Base-by-base conservation (phyloP, 1,140 invertebrate genomes). In the Drosophila rhopaloa region DNA sequence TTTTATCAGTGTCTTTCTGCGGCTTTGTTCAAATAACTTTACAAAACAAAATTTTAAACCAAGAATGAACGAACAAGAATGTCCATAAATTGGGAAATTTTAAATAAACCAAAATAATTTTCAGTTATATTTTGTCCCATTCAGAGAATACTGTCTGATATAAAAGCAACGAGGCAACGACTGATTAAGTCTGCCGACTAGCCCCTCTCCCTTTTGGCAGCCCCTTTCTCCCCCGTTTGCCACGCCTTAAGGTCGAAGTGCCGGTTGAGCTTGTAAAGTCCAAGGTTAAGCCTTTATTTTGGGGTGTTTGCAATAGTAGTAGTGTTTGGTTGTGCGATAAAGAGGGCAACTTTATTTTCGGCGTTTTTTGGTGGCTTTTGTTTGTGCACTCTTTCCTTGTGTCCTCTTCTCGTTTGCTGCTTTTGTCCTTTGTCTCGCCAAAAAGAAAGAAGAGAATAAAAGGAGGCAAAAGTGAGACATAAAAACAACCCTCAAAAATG, bases 231-330 rank as follows among this genome's bases (percentile, higher is more conserved):
- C 16, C 10, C 19, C 11, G 19, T 35, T 27, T 38, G 48, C 48
- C 48, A 32, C 48, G 48, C 48, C 48, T 50, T 38, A 38, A 67
- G 65, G 65, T 43, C 63, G 59, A 68, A 66, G 43, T 50, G 59
- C 51, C 51, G 48, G 60, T 40, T 65, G 71, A 46, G 51, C 71
- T 75, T 54, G 57, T 65, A 44, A 76, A 81, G 78, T 81, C 79
- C 79, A 81, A 81, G 79, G 79, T 81, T 81, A 81, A 81, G 61
- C 56, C 75, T 77, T 75, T 80, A 68, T 79, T 76, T 59, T 11
- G 37, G 60, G 29, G 29, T 67, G 40, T 40, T 53, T 62, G 59
- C 44, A 62, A 46, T 24, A 47, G 51, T 54, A 38, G 51, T 38
- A n/a, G 51, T 32, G 40, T 37, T 65, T 41, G 11, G 38, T 60